Evolutionary conservation across 2,113 vertebrate species (phyloP), one percentile per base, ranked within the genome.

Genomic region (Strix aluco): DNA sequence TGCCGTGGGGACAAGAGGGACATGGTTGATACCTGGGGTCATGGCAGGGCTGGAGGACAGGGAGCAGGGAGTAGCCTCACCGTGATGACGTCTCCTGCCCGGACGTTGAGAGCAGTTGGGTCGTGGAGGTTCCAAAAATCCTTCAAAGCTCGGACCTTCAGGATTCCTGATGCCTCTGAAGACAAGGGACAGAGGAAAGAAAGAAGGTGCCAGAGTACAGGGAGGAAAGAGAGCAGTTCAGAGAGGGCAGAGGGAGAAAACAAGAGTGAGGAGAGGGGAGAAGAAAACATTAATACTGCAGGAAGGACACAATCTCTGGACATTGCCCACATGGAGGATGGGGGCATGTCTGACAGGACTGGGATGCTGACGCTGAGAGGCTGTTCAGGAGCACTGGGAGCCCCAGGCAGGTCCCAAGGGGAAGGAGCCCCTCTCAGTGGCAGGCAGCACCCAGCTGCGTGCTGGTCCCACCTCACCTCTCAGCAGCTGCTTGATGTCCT

Each of bases 91-190:
- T 99, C 99, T 77, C 99, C 99, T 3, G 99, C 99, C 26, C 99
- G 98, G 91, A 99, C 90, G 2, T 99, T 99, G 93, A 99, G 99
- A 42, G 99, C 99, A 1, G 99, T 99, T 4, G 99, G 99, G 11
- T 99, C 99, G 0, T 99, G 99, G 30, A 99, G 98, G 96, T 99
- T 99, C 99, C 99, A 99, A 96, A 99, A 99, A 86, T 99, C 99
- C 97, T 99, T 99, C 93, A 99, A 97, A 11, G 99, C 99, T 93
- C 99, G 97, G 62, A 99, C 99, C 98, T 99, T 99, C 95, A 99
- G 94, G 81, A 99, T 98, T 81, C 99, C 99, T 3, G 99, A 99
- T 47, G 99, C 99, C 69, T 99, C 99, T 99, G 94, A 96, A 94
- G 96, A 85, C 86, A 96, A 96, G 75, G 90, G 90, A 90, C 15